Percentiles rank a stretch among this genome's conserved stretches.
phyloP scores from a whole-genome alignment of 2,888 invertebrate genomes.

The Mellilla xanthometata region DNA sequence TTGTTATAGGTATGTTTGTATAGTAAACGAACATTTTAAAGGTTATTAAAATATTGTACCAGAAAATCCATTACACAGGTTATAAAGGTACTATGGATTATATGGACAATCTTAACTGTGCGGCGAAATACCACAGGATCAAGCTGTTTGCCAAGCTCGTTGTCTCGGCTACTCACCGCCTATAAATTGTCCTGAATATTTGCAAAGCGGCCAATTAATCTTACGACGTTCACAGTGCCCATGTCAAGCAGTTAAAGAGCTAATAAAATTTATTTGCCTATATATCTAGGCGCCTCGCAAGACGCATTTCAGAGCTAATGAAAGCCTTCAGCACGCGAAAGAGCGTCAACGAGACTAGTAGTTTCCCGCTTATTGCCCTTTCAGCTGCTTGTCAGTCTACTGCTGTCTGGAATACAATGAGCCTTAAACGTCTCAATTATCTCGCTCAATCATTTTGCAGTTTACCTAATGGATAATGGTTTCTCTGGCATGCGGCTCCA shows the following conservation, averaged over 20 bases:
- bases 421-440: conserved; percentile 12
- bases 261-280: conserved; percentile 19
- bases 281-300: conserved; percentile 13
- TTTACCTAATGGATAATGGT: conserved; percentile 4
- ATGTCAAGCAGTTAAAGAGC: conserved; percentile 15
- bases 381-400: conserved; percentile 33
- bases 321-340: conserved; percentile 49
- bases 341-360: conserved; percentile 28
- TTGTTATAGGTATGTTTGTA: no score
- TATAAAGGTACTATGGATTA: no score
- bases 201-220: conserved; percentile 6
- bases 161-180: conserved; percentile 5
- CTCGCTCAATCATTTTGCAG: conserved; percentile 4
- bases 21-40: no score
- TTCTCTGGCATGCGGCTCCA: not conserved
- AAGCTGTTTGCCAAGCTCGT: conserved; percentile 5
- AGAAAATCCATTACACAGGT: no score
- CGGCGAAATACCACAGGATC: not conserved
- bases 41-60: no score
- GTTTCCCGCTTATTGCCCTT: conserved; percentile 42
- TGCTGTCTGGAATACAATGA: conserved; percentile 9
- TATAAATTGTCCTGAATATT: conserved; percentile 15
- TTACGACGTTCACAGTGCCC: not conserved
- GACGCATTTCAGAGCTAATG: conserved; percentile 50
- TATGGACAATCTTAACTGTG: no score